phyloP scores from a whole-genome alignment of 64 coral and sea anemone genomes.

The Montipora cactus region DNA sequence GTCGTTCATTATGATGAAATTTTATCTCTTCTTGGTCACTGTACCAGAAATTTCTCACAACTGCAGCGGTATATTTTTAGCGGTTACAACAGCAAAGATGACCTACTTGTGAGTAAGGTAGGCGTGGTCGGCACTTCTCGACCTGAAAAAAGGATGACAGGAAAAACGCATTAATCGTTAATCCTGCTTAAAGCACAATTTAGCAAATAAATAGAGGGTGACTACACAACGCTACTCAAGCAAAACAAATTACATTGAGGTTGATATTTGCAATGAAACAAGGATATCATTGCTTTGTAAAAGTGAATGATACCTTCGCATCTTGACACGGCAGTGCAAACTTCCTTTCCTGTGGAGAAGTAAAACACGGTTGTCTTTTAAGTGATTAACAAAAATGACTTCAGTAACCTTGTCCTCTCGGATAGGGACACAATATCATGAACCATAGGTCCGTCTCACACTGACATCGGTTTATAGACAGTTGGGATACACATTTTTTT shows the following conservation, averaged over 20 bases:
- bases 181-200: neutral
- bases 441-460: no score
- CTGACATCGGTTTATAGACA: no score
- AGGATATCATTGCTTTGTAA: neutral
- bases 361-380: neutral
- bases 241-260: constrained; percentile 11
- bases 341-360: constrained; percentile 29
- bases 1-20: no score
- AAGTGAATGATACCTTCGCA: constrained; percentile 41
- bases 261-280: neutral
- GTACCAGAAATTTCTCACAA: neutral
- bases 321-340: constrained; percentile 56
- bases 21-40: no score
- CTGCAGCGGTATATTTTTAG: neutral
- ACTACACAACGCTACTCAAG: neutral
- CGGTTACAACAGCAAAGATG: neutral
- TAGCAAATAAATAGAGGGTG: neutral
- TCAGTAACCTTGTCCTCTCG: no score
- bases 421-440: no score
- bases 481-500: no score
- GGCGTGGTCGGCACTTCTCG: constrained; percentile 1
- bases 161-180: constrained; percentile 14
- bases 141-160: neutral
- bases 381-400: no score
- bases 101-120: constrained; percentile 13